Conservation (phyloP, 2,888 invertebrate species). For the Hyposoter dolosus region DNA sequence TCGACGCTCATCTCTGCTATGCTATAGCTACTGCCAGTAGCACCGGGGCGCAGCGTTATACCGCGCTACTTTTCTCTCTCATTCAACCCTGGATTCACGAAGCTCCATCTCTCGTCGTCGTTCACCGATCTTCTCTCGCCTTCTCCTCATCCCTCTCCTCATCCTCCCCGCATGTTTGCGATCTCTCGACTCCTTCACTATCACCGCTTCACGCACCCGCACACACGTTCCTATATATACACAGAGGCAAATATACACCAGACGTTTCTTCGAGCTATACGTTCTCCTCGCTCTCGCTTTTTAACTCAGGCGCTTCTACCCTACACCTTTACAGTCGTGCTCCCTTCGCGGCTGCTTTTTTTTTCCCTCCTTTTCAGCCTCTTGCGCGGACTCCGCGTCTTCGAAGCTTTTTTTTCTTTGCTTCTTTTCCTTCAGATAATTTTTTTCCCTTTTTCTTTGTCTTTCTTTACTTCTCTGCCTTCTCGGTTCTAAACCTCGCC, state of each 20-base stretch:
- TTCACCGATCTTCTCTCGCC: slow-evolving; percentile 43
- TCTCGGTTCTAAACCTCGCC: slow-evolving; percentile 60
- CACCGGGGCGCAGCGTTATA: slow-evolving; percentile 51
- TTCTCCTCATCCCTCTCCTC: background rate
- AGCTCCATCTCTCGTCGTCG: slow-evolving; percentile 27
- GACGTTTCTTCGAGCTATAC: slow-evolving; percentile 32
- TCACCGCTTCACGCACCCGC: slow-evolving; percentile 19
- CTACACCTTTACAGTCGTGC: slow-evolving; percentile 60
- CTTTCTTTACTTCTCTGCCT: slow-evolving; percentile 49
- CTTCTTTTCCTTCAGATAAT: background rate
- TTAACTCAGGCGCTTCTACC: slow-evolving; percentile 56
- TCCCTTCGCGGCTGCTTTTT: slow-evolving; percentile 29
- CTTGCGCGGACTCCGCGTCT: slow-evolving; percentile 50
- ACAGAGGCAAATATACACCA: slow-evolving; percentile 6
- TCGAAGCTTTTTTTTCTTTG: slow-evolving; percentile 43
- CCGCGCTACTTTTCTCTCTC: slow-evolving; percentile 52
- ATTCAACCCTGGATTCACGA: slow-evolving; percentile 22
- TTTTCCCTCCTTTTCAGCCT: slow-evolving; percentile 28
- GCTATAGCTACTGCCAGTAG: slow-evolving; percentile 51
- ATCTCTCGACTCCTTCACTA: slow-evolving; percentile 26
- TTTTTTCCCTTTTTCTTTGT: slow-evolving; percentile 10
- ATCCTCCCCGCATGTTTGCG: slow-evolving; percentile 25
- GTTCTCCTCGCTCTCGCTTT: slow-evolving; percentile 46
- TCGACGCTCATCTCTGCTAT: background rate
- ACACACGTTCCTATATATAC: background rate